Percentiles rank a stretch among this genome's conserved stretches.
These are phyloP conservation scores for Phaethornis superciliosus DNA, from an alignment of 2,113 vertebrate species.

Conservation along the genomic window DNA sequence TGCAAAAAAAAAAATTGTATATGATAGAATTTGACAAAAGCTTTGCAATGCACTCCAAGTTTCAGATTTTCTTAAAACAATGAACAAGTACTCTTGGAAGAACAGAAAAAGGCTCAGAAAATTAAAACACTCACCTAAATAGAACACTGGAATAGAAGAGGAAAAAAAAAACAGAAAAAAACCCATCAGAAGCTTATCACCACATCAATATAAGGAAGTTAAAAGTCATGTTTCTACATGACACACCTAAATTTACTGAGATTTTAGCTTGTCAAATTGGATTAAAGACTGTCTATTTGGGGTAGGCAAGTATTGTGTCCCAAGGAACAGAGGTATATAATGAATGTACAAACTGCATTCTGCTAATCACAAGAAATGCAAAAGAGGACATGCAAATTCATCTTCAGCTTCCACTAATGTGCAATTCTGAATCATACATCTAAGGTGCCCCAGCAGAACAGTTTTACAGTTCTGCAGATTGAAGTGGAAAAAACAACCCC, in stretches of 20 bases:
- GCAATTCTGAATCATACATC: not conserved
- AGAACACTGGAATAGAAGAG: conserved; percentile 75
- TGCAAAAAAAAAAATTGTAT: conserved; percentile 67
- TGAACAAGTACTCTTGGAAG: conserved; percentile 41
- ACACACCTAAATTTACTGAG: conserved; percentile 27
- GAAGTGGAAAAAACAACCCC: no score
- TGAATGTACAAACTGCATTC: not conserved
- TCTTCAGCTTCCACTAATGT: not conserved
- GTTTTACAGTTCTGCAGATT: no score
- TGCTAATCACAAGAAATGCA: not conserved
- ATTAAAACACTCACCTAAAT: conserved; percentile 80
- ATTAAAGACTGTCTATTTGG: not conserved
- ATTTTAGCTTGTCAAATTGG: conserved; percentile 6
- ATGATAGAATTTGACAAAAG: conserved; percentile 57
- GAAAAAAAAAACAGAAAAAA: conserved; percentile 72
- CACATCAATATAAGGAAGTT: conserved; percentile 11
- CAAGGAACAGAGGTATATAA: not conserved
- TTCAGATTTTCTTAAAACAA: conserved; percentile 66
- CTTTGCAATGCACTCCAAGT: conserved; percentile 63
- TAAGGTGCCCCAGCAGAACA: no score
- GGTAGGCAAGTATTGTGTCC: not conserved
- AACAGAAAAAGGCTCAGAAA: conserved; percentile 64
- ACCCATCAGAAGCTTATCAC: conserved; percentile 70
- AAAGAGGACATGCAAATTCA: not conserved
- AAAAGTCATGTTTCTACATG: not conserved